These are phyloP conservation scores for Porites cylindrica DNA, from an alignment of 92 coral and sea anemone genomes.

Conservation along the genomic window DNA sequence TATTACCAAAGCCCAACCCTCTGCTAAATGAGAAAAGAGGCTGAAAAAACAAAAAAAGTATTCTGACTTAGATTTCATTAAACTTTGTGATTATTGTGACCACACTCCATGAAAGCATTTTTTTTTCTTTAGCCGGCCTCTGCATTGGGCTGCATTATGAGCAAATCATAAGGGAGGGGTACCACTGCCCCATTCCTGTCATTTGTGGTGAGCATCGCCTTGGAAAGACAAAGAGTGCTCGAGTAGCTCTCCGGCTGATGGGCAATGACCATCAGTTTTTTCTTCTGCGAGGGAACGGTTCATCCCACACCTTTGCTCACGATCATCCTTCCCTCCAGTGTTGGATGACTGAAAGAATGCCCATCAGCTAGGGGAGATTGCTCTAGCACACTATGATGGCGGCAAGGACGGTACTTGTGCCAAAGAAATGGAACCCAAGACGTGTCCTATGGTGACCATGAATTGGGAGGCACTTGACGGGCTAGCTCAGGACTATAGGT, in stretches of 20 bases:
- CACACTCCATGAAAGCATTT: background rate
- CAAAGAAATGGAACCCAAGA: conserved; percentile 11
- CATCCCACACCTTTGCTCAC: conserved; percentile 5
- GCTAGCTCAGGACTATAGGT: conserved; percentile 8
- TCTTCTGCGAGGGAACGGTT: conserved; percentile 4
- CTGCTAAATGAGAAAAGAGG: too few species aligned
- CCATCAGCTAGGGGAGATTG: conserved; percentile 9
- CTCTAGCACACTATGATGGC: conserved; percentile 5
- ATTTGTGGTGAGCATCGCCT: conserved; percentile 14
- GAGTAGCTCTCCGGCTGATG: conserved; percentile 6
- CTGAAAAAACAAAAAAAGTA: background rate
- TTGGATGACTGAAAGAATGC: conserved; percentile 1
- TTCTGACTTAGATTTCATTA: background rate
- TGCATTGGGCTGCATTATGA: background rate
- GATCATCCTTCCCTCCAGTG: conserved; percentile 15
- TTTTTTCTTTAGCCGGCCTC: background rate
- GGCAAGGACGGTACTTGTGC: conserved; percentile 13
- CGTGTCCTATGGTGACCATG: background rate
- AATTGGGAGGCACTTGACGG: conserved; percentile 18
- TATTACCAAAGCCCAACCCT: background rate
- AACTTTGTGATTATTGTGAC: background rate
- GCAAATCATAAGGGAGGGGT: background rate
- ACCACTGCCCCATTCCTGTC: conserved; percentile 13
- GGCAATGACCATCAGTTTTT: conserved; percentile 5
- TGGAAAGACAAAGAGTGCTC: background rate